Conservation (phyloP, 2,797 vertebrate species). For the Dermochelys coriacea region DNA sequence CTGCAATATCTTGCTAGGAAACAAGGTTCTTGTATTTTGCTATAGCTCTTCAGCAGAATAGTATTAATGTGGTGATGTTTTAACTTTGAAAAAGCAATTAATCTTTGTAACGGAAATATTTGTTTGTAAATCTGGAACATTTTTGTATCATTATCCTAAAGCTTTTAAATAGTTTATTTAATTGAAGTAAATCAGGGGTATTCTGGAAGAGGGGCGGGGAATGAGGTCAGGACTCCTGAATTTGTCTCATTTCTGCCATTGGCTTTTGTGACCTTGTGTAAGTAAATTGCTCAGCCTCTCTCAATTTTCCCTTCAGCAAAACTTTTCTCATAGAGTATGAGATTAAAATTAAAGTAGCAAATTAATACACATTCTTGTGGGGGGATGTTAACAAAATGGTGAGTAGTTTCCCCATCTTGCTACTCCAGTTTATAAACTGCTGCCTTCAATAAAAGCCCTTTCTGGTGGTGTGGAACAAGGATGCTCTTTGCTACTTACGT, state of each 20-base stretch:
- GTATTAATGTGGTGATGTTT: background rate
- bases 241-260: background rate
- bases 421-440: background rate
- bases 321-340: rapidly evolving
- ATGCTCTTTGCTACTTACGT: background rate
- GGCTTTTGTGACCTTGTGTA: background rate
- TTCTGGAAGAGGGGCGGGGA: background rate
- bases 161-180: background rate
- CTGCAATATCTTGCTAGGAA: background rate
- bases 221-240: background rate
- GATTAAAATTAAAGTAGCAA: background rate
- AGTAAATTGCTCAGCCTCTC: background rate
- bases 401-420: background rate
- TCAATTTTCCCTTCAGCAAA: background rate
- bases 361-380: background rate
- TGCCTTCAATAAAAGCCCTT: background rate
- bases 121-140: background rate
- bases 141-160: background rate
- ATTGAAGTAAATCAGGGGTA: background rate
- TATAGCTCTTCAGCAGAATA: background rate
- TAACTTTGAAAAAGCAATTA: background rate
- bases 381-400: background rate
- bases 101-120: background rate
- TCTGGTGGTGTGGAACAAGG: background rate
- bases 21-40: background rate